Percentiles rank a stretch among this genome's conserved stretches.
These are phyloP conservation scores for Microctonus brassicae DNA, from an alignment of 2,888 invertebrate species.

Conservation along the genomic window DNA sequence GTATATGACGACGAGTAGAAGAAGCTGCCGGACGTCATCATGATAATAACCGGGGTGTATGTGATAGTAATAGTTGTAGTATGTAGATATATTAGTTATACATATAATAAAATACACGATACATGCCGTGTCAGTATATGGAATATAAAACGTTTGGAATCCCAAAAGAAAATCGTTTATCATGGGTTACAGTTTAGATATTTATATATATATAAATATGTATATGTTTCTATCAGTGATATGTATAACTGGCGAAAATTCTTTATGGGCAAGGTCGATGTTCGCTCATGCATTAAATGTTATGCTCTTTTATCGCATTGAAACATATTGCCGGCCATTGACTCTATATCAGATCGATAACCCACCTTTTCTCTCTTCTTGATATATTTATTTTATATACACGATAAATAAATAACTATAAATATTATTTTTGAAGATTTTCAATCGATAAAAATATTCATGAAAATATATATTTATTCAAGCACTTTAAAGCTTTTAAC, in stretches of 20 bases:
- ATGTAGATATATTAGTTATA: neutral
- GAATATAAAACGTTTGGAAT: constrained; percentile 8
- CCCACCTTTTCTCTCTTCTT: neutral
- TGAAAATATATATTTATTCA: neutral
- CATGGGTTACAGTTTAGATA: too few species aligned
- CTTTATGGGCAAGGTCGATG: constrained; percentile 35
- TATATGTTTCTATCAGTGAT: neutral
- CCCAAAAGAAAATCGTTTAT: constrained; percentile 27
- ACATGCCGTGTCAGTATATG: neutral
- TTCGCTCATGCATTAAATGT: constrained; percentile 39
- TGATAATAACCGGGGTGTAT: too few species aligned
- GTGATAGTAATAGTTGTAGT: neutral
- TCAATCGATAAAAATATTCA: neutral
- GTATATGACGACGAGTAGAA: neutral
- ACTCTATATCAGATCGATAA: constrained; percentile 35
- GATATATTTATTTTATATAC: neutral
- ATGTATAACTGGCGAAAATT: neutral
- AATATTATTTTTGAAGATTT: constrained; percentile 29
- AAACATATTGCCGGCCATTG: constrained; percentile 36
- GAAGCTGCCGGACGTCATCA: constrained; percentile 4
- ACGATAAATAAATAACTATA: constrained; percentile 34
- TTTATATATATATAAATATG: neutral
- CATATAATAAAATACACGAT: constrained; percentile 11
- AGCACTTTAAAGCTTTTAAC: too few species aligned
- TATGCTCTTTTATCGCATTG: constrained; percentile 34